Conservation (phyloP, 2,888 invertebrate genomes). For the Gandaritis pyraliata region DNA sequence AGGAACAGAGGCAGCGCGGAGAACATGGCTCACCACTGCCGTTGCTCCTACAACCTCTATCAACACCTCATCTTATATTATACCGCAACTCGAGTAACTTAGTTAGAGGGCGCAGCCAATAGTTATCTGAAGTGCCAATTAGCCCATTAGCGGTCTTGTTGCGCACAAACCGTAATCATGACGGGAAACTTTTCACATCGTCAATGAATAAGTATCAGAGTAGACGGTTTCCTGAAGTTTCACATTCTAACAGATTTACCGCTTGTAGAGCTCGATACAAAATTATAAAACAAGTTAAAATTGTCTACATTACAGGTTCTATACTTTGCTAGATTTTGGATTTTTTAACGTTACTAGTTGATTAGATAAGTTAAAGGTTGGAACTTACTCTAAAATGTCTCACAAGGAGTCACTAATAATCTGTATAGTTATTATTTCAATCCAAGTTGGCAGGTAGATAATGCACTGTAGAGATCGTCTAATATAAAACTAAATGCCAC, state of each 20-base stretch:
- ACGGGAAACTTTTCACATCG: constrained; percentile 58
- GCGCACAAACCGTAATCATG: constrained; percentile 66
- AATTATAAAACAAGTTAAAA: too few species aligned
- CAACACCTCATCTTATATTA: constrained; percentile 20
- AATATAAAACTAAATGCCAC: too few species aligned
- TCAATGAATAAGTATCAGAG: constrained; percentile 62
- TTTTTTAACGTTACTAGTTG: too few species aligned
- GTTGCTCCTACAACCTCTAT: constrained; percentile 41
- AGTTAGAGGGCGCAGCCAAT: constrained; percentile 40
- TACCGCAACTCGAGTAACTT: constrained; percentile 46
- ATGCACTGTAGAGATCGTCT: too few species aligned
- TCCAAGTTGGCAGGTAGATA: too few species aligned
- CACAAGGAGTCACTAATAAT: too few species aligned
- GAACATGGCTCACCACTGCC: constrained; percentile 64
- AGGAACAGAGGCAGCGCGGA: constrained; percentile 59
- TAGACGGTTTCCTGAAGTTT: constrained; percentile 27
- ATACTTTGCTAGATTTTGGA: too few species aligned
- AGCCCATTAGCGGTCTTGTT: constrained; percentile 59
- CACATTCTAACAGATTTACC: background rate
- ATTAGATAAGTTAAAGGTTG: too few species aligned
- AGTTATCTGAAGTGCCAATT: constrained; percentile 63
- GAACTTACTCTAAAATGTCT: too few species aligned
- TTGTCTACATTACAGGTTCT: too few species aligned
- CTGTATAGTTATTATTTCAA: too few species aligned
- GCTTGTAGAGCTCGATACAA: background rate